Conservation (phyloP, 2,888 invertebrate genomes). For the Dryobotodes eremita region DNA sequence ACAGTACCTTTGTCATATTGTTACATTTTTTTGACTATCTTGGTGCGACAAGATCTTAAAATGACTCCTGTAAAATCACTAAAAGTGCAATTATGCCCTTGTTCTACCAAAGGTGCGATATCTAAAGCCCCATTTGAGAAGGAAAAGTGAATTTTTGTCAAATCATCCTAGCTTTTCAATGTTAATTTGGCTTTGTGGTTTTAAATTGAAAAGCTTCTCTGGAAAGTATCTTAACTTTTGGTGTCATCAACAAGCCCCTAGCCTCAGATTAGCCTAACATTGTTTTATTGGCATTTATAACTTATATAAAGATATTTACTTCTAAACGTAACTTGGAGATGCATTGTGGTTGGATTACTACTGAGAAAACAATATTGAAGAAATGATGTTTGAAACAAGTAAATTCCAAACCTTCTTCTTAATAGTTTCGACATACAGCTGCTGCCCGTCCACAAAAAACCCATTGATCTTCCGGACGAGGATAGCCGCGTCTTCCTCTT, state of each 20-base stretch:
- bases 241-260: background rate
- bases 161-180: background rate
- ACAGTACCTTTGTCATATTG: no score
- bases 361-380: background rate
- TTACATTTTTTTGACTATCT: no score
- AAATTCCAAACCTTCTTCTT: conserved; percentile 67
- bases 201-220: background rate
- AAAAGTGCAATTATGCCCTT: no score
- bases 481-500: conserved; percentile 73
- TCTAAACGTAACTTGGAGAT: no score
- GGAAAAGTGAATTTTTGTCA: no score
- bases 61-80: no score
- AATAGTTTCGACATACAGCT: conserved; percentile 71
- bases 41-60: no score
- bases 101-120: no score
- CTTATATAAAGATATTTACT: background rate
- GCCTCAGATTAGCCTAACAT: background rate
- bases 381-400: background rate
- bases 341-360: background rate
- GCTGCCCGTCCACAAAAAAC: conserved; percentile 65
- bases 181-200: no score
- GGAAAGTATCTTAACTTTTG: background rate
- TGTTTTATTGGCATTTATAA: background rate
- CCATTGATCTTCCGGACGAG: conserved; percentile 73
- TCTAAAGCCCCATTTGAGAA: no score